These are phyloP conservation scores for Cepaea hortensis DNA, from an alignment of 2,888 invertebrate species.

Conservation along the genomic window DNA sequence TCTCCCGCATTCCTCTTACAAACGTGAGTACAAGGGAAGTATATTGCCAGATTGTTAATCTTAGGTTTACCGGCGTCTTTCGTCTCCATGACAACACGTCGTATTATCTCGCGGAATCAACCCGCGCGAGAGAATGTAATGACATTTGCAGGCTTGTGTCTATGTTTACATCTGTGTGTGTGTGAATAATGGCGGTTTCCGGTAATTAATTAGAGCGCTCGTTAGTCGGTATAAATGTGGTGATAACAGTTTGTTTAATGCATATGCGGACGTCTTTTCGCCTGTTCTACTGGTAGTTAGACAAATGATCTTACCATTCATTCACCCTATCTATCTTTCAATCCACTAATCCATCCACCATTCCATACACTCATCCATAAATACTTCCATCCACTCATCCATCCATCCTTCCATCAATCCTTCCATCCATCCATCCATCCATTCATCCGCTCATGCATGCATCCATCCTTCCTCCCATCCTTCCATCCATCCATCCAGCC, in stretches of 20 bases:
- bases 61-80: slow-evolving; percentile 12
- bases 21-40: slow-evolving; percentile 2
- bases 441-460: not conserved
- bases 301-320: not conserved
- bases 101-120: not conserved
- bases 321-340: too few species aligned
- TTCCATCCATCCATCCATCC: not conserved
- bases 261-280: too few species aligned
- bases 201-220: too few species aligned
- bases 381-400: not conserved
- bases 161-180: not conserved
- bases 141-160: not conserved
- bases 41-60: slow-evolving; percentile 6
- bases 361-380: not conserved
- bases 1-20: not conserved
- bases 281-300: not conserved
- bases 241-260: too few species aligned
- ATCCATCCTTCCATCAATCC: not conserved
- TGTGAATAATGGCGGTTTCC: too few species aligned
- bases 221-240: too few species aligned
- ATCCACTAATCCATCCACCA: not conserved
- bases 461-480: too few species aligned
- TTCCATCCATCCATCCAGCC: too few species aligned
- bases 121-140: not conserved
- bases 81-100: not conserved